A percentile compares a stretch with the other conserved stretches of the same genome.
phyloP scores from a whole-genome alignment of 2,113 vertebrate genomes.

The Rhinopomastus cyanomelas region DNA sequence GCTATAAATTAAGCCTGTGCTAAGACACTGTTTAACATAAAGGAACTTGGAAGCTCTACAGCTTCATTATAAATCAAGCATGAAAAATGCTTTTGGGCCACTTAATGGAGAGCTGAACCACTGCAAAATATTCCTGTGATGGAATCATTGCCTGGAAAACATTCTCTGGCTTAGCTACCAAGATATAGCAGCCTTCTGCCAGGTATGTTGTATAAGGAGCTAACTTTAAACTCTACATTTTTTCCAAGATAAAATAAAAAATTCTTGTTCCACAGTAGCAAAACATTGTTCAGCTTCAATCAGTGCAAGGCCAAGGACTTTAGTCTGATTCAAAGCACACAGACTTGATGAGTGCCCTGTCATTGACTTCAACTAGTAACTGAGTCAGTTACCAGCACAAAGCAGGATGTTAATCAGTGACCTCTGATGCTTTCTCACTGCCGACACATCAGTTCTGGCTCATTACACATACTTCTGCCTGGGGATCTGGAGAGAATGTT shows the following conservation, averaged over 20 bases:
- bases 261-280: background rate
- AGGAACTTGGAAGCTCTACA: conserved; percentile 14
- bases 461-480: background rate
- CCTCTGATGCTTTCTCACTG: background rate
- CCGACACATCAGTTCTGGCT: background rate
- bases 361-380: background rate
- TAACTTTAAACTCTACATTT: conserved; percentile 1
- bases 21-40: background rate
- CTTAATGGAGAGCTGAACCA: conserved; percentile 14
- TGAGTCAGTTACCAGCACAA: background rate
- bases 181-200: background rate
- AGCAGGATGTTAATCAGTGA: background rate
- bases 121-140: background rate
- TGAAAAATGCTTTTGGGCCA: background rate
- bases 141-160: background rate
- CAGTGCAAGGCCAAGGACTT: background rate
- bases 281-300: background rate
- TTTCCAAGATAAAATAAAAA: conserved; percentile 40
- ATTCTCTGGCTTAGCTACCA: background rate
- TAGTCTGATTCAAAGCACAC: background rate
- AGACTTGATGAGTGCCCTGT: background rate
- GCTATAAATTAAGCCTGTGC: conserved; percentile 6
- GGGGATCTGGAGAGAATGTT: background rate
- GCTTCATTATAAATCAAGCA: background rate
- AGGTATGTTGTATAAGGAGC: conserved; percentile 12